Base-by-base conservation (phyloP, 2,113 vertebrate species). In the Hystrix cristata region DNA sequence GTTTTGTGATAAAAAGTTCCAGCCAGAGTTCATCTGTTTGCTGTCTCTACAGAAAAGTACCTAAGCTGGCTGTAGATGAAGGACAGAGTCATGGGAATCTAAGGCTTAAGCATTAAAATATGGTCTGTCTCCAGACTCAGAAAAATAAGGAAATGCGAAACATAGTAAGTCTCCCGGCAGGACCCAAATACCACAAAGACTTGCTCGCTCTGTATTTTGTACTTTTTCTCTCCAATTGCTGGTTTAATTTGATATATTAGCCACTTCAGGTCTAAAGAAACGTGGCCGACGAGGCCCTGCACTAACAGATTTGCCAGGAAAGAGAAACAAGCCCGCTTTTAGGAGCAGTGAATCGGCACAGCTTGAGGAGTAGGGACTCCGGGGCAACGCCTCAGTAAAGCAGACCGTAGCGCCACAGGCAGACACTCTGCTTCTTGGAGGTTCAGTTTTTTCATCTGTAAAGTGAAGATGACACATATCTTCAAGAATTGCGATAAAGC, bases 101-200 rank as follows among this genome's bases (percentile, higher is more conserved):
- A 48, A 71, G 57, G 29, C 57, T 48, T 46, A 48, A 2, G 6
- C 2, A 46, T 13, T 13, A 13, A 38, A 60, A 80, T 48, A 25
- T 6, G 25, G 29, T 51, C 9, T 43, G 7, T 38, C 10, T 15
- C 5, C 65, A 87, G 65, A 65, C n/a, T 48, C 15, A 18, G 38
- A 65, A 67, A 38, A 51, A 34, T 38, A 16, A 14, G 21, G 3
- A 83, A 31, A 38, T 51, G 3, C 46, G 59, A 51, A 46, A 57
- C 13, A 7, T 23, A 55, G 7, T 27, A 38, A 31, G 48, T 27
- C 4, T 82, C 31, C 18, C 3, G 31, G n/a, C 59, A 51, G 83
- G 48, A 10, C 1, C 13, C 55, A 1, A 59, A 25, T 23, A 3
- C 16, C 23, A 7, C 3, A 3, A n/a, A 65, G 29, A 7, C 1